Percentiles rank a stretch among this genome's conserved stretches.
phyloP scores from a whole-genome alignment of 2,113 vertebrate genomes.

The Colistium nudipinnis region DNA sequence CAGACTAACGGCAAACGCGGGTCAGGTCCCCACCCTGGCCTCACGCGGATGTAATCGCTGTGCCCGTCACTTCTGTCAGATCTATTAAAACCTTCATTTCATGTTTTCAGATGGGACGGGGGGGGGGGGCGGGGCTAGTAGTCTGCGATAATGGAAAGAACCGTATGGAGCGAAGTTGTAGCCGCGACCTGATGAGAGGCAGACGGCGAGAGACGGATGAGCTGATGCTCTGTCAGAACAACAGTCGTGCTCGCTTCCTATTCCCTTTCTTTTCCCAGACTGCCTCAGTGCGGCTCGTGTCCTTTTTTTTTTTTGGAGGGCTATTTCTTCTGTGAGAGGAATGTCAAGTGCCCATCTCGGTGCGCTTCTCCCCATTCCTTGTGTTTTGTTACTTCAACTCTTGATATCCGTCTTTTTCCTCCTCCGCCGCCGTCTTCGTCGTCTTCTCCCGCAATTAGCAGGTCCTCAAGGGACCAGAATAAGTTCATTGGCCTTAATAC shows the following conservation, averaged over 20 bases:
- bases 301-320: constrained; percentile 70
- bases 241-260: constrained; percentile 42
- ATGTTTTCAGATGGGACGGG: too few relatives aligned
- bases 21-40: not conserved
- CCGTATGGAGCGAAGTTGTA: not conserved
- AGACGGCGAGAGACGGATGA: constrained; percentile 21
- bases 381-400: constrained; percentile 58
- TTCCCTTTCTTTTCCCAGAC: constrained; percentile 55
- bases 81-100: not conserved
- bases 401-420: constrained; percentile 31
- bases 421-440: constrained; percentile 15
- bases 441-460: constrained; percentile 7
- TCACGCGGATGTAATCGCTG: constrained; percentile 6
- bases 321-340: constrained; percentile 77
- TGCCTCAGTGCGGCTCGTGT: constrained; percentile 63
- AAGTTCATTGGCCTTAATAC: constrained; percentile 29
- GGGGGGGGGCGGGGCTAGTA: too few relatives aligned
- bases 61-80: not conserved
- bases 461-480: constrained; percentile 8
- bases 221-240: constrained; percentile 30
- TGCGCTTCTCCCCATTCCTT: constrained; percentile 36
- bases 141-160: not conserved
- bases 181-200: not conserved
- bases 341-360: constrained; percentile 74
- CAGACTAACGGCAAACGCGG: constrained; percentile 9